Conservation (phyloP, 1,140 invertebrate species). For the Drosophila varians region DNA sequence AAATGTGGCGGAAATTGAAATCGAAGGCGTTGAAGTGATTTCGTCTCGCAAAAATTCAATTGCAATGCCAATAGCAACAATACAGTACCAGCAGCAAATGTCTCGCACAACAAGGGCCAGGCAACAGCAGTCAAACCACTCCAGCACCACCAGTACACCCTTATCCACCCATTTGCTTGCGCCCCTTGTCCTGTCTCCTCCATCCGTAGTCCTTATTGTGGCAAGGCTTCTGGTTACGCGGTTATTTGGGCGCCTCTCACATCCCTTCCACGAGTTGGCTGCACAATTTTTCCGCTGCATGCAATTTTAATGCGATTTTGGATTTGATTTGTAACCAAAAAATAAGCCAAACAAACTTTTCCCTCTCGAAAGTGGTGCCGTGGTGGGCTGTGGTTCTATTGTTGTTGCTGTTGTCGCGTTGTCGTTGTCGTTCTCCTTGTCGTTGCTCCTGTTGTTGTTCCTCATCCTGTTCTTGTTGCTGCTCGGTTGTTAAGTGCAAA, state of each 20-base stretch:
- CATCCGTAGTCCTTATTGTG: conserved; percentile 39
- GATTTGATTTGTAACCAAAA: conserved; percentile 81
- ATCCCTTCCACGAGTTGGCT: conserved; percentile 30
- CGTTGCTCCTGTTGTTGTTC: conserved; percentile 13
- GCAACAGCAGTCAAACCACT: conserved; percentile 1
- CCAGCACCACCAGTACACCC: not conserved
- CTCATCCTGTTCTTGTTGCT: conserved; percentile 43
- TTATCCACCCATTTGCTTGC: not conserved
- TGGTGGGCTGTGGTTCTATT: conserved; percentile 39
- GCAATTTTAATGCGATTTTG: conserved; percentile 81
- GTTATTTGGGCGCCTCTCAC: conserved; percentile 52
- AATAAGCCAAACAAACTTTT: conserved; percentile 77
- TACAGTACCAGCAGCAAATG: conserved; percentile 48
- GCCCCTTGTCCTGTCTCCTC: not conserved
- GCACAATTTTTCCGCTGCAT: conserved; percentile 65
- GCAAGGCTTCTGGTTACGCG: conserved; percentile 44
- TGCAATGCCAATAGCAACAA: conserved; percentile 46
- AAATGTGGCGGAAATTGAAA: conserved; percentile 79
- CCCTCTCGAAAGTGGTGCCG: conserved; percentile 46
- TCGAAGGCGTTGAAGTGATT: conserved; percentile 82
- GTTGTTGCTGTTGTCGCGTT: conserved; percentile 20
- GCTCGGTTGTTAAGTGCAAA: conserved; percentile 76
- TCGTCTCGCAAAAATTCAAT: conserved; percentile 80
- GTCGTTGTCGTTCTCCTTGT: conserved; percentile 21
- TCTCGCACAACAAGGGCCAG: conserved; percentile 39